These are phyloP conservation scores for Callochromis pleurospilus DNA, from an alignment of 2,113 vertebrate species.

Conservation along the genomic window DNA sequence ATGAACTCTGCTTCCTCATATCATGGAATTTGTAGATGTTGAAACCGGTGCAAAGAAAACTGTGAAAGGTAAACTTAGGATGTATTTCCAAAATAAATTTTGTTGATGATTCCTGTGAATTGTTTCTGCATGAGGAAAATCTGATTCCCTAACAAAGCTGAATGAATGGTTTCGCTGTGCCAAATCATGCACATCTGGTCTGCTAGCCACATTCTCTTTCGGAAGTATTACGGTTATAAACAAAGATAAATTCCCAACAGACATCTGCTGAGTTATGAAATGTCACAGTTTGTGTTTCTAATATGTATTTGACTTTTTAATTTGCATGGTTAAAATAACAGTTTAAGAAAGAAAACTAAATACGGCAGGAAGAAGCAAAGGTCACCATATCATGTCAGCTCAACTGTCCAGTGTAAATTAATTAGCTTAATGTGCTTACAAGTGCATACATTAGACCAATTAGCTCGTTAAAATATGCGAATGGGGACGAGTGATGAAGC, in stretches of 20 bases:
- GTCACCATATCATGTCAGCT: background rate
- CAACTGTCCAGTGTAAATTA: background rate
- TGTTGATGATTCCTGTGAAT: background rate
- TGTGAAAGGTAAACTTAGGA: background rate
- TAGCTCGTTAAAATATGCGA: conserved; percentile 28
- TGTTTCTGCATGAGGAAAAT: background rate
- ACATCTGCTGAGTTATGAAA: background rate
- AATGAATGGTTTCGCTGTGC: background rate
- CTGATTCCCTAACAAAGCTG: background rate
- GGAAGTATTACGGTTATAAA: background rate
- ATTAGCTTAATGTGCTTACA: conserved; percentile 30
- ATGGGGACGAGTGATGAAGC: background rate
- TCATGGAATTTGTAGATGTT: background rate
- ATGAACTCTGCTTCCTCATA: background rate
- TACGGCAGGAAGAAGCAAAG: background rate
- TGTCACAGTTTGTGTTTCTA: background rate
- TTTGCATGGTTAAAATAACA: background rate
- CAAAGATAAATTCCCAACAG: background rate
- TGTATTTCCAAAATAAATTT: background rate
- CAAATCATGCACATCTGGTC: background rate
- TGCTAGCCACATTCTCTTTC: background rate
- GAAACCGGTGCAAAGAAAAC: background rate
- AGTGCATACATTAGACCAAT: conserved; percentile 25
- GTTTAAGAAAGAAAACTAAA: background rate
- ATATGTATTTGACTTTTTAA: background rate